Evolutionary conservation across 1,140 invertebrate species (phyloP).

Genomic region (Aphidius gifuensis): DNA sequence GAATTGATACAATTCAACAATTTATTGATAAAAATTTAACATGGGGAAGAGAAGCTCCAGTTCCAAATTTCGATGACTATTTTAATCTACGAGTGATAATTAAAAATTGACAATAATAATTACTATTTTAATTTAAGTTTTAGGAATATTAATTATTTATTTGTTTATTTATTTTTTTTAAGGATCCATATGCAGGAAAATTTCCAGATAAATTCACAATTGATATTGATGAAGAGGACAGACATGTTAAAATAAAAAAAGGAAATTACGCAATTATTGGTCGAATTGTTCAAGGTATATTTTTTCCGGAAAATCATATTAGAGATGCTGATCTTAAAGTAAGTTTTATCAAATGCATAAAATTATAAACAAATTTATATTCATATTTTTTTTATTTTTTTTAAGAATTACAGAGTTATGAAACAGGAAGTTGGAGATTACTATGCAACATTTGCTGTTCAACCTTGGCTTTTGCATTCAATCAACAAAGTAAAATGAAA

Average conservation of each 20-base stretch:
- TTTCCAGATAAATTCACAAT: constrained; percentile 29
- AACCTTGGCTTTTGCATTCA: constrained; percentile 41
- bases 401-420: constrained; percentile 42
- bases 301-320: constrained; percentile 37
- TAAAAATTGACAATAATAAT: background rate
- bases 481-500: constrained; percentile 35
- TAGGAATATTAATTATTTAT: background rate
- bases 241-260: constrained; percentile 23
- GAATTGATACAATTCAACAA: constrained; percentile 42
- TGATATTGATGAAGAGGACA: constrained; percentile 16
- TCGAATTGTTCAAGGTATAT: constrained; percentile 30
- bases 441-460: constrained; percentile 38
- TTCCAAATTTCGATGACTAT: constrained; percentile 34
- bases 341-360: constrained; percentile 29
- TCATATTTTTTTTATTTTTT: constrained; percentile 5
- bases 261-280: constrained; percentile 39
- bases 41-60: constrained; percentile 35
- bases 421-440: constrained; percentile 30
- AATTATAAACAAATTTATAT: constrained; percentile 31
- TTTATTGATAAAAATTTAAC: constrained; percentile 42
- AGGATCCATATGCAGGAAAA: constrained; percentile 35
- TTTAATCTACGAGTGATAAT: constrained; percentile 35
- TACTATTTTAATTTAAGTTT: no score
- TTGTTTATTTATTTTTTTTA: constrained; percentile 2
- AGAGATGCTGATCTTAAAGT: constrained; percentile 33